Evolutionary conservation across 2,113 vertebrate genomes (phyloP), one percentile per base, ranked within the genome.

Genomic region (Edolisoma coerulescens): DNA sequence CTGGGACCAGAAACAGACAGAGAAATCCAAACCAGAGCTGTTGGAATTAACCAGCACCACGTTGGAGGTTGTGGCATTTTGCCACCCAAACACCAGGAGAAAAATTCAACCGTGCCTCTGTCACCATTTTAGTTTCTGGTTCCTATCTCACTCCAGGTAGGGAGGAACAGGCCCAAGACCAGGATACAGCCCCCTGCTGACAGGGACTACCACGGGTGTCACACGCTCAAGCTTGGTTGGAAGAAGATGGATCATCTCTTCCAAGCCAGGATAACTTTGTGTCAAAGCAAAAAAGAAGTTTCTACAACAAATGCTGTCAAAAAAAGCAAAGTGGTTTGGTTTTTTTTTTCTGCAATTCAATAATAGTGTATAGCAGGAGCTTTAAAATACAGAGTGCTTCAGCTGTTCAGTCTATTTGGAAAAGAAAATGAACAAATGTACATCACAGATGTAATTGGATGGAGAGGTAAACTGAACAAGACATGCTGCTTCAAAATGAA

Each of bases 361-460:
- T 87, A 82, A 63, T 33, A 64, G 14, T 5, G 26, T 69, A 52
- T 44, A 92, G 56, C 63, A 96, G 73, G 59, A 87, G 75, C 10
- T 91, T 67, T 77, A 83, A 95, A 94, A 83, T 59, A 87, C 54
- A 80, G 75, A 70, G 61, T 45, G 56, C 42, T 90, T 87, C 73
- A 63, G 88, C 82, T 88, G 88, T 41, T 94, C 50, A n/a, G 42
- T 86, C 67, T 83, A 0, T 91, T 87, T 90, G 70, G 85, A 85
- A 94, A 80, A 44, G 94, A 80, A 93, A 85, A 88, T 23, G 82
- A 91, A 74, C 87, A 95, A 95, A 90, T 74, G 60, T 59, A 57
- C 4, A 28, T 85, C 86, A 67, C 71, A 85, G 71, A 70, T 85
- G 87, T 80, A 95, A 95, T 44, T 87, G 80, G 73, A 93, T 82